Evolutionary conservation across 2,888 invertebrate species (phyloP).

Genomic region (Anarsia innoxiella): DNA sequence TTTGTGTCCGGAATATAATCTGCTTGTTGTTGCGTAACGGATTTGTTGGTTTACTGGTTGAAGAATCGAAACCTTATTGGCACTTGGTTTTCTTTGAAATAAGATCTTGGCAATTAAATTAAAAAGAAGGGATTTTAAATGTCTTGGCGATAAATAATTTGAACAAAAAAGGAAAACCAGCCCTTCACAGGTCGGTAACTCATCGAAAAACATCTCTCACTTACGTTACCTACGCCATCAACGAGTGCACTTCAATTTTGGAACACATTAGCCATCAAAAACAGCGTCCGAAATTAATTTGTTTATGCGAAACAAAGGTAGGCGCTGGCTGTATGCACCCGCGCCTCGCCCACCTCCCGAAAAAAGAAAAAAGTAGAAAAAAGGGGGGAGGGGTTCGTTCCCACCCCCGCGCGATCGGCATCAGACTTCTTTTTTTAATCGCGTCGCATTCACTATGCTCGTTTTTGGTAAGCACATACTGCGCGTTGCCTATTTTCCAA

Average conservation of each 20-base stretch:
- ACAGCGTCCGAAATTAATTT: slow-evolving; percentile 74
- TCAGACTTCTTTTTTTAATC: slow-evolving; percentile 75
- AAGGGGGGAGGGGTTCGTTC: slow-evolving; percentile 50
- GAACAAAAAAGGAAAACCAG: too few relatives aligned
- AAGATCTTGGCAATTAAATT: too few relatives aligned
- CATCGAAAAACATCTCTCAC: too few relatives aligned
- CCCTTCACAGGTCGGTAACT: too few relatives aligned
- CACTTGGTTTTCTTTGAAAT: too few relatives aligned
- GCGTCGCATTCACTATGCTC: slow-evolving; percentile 71
- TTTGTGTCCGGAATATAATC: too few relatives aligned
- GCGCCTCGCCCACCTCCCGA: slow-evolving; percentile 67
- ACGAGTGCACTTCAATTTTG: slow-evolving; percentile 45
- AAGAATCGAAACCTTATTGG: too few relatives aligned
- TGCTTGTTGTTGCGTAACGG: too few relatives aligned
- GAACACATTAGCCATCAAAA: slow-evolving; percentile 71
- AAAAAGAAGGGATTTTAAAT: too few relatives aligned
- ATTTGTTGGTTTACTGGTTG: neutral
- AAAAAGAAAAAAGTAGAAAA: slow-evolving; percentile 63
- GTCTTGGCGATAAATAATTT: too few relatives aligned
- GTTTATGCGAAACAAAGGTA: slow-evolving; percentile 76
- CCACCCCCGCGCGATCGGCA: slow-evolving; percentile 72
- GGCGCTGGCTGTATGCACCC: slow-evolving; percentile 66
- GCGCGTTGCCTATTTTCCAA: slow-evolving; percentile 75
- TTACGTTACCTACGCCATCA: too few relatives aligned
- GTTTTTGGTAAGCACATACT: slow-evolving; percentile 75